phyloP scores from a whole-genome alignment of 2,888 invertebrate genomes.

The Dermolepida albohirtum region DNA sequence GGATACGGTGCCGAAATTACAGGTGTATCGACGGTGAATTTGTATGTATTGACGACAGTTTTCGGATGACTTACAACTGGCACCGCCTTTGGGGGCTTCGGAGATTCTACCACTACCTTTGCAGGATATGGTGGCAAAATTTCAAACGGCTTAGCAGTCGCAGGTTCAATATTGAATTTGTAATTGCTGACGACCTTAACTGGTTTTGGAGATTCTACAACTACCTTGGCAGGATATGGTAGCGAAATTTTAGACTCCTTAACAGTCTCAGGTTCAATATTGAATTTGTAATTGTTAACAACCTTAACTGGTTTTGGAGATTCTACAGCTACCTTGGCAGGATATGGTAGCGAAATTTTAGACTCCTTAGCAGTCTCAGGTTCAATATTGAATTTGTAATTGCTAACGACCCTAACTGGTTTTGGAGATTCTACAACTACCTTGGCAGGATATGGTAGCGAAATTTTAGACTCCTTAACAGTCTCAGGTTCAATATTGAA shows the following conservation, averaged over 20 bases:
- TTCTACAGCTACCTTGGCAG: background rate
- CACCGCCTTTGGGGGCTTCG: no score
- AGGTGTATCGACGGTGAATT: no score
- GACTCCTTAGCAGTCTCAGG: background rate
- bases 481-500: background rate
- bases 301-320: background rate
- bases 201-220: background rate
- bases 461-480: background rate
- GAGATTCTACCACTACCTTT: background rate
- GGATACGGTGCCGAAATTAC: no score
- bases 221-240: slow-evolving; percentile 1
- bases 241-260: background rate
- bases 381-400: slow-evolving; percentile 16
- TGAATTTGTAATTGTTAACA: slow-evolving; percentile 1
- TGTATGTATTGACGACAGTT: no score
- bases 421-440: background rate
- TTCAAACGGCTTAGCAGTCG: background rate
- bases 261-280: no score
- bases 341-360: background rate
- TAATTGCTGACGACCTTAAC: background rate
- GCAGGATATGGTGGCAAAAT: background rate
- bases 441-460: slow-evolving; percentile 13
- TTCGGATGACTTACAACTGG: no score
- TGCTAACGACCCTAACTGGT: background rate
- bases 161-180: slow-evolving; percentile 8